Base-by-base conservation (phyloP, 35 echinoderm and acorn worm genomes). In the Chiridota heheva region DNA sequence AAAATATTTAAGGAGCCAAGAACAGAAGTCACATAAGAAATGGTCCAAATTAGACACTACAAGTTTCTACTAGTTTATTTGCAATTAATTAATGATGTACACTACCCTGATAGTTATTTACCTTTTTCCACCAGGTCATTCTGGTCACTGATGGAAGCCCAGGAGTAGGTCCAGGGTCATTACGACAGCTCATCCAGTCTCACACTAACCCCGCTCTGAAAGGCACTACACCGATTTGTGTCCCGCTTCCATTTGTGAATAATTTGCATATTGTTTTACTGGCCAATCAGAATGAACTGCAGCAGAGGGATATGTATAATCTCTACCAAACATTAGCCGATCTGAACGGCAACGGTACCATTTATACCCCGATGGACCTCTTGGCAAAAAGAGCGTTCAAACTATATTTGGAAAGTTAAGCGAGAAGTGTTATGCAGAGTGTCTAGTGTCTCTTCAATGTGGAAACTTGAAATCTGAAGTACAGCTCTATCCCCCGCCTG, bases 111-210 rank as follows among this genome's bases (percentile, higher is more conserved):
- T 12, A 51, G 8, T n/a, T n/a, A n/a, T n/a, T n/a, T n/a, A n/a
- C n/a, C n/a, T 74, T 60, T 35, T 45, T n/a, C 71, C 31, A 40
- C 20, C 85, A 97, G 94, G 78, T 97, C 1, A 35, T 97, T 2
- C 58, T 97, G 45, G 60, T 97, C 28, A 89, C 94, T 18, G 94
- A 97, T 81, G 94, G 94, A 3, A 97, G 74, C 49, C 80, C 84
- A 24, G 94, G 94, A 1, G 72, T 86, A 12, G 89, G 94, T 27
- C 70, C 84, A 77, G 94, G 94, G 2, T 97, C 94, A 2, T 31
- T 97, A 42, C 40, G 56, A 28, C 56, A 87, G 28, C 40, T 78
- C 10, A n/a, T 77, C 2, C 81, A 96, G 38, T 69, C 44, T 27
- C 69, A 87, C n/a, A 65, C 82, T 39, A 71, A 69, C 25, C 37